Evolutionary conservation across 2,888 invertebrate species (phyloP).

Genomic region (Machimus rusticus): DNA sequence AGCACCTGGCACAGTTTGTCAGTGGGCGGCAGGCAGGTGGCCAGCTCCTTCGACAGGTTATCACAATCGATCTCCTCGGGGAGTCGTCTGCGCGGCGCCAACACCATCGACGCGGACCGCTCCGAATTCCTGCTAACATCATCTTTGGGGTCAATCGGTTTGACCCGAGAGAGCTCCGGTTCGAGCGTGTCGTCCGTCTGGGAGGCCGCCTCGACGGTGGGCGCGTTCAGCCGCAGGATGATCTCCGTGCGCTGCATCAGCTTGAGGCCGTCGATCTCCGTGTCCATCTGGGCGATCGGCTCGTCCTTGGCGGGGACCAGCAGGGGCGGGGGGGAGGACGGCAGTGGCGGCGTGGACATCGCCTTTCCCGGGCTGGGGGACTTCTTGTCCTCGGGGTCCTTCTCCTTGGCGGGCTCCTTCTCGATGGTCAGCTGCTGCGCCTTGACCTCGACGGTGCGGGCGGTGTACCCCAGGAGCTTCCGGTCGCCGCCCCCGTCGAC

Average conservation of each 20-base stretch:
- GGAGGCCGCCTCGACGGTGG: conserved; percentile 70
- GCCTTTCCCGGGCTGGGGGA: not conserved
- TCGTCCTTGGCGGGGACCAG: conserved; percentile 41
- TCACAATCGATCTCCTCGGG: conserved; percentile 84
- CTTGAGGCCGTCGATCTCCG: conserved; percentile 62
- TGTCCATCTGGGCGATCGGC: conserved; percentile 52
- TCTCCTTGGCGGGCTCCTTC: not conserved
- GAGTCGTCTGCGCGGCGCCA: conserved; percentile 62
- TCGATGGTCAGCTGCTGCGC: conserved; percentile 45
- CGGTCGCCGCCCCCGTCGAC: conserved; percentile 52
- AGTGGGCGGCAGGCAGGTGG: conserved; percentile 69
- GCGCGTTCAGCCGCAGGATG: conserved; percentile 68
- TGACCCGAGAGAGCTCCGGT: conserved; percentile 54
- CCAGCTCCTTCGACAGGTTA: conserved; percentile 70
- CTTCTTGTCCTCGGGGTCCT: not conserved
- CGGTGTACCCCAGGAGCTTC: conserved; percentile 49
- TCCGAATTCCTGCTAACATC: conserved; percentile 39
- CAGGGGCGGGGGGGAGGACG: not conserved
- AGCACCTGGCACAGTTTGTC: conserved; percentile 73
- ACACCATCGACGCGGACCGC: not conserved
- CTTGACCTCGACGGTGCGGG: conserved; percentile 45
- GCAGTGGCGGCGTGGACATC: not conserved
- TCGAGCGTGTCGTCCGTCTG: conserved; percentile 66
- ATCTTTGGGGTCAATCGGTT: conserved; percentile 50
- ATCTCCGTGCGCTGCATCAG: conserved; percentile 72